A percentile compares a stretch with the other conserved stretches of the same genome.
Evolutionary conservation across 2,797 vertebrate species (phyloP).

Genomic region (Heterohyrax brucei): DNA sequence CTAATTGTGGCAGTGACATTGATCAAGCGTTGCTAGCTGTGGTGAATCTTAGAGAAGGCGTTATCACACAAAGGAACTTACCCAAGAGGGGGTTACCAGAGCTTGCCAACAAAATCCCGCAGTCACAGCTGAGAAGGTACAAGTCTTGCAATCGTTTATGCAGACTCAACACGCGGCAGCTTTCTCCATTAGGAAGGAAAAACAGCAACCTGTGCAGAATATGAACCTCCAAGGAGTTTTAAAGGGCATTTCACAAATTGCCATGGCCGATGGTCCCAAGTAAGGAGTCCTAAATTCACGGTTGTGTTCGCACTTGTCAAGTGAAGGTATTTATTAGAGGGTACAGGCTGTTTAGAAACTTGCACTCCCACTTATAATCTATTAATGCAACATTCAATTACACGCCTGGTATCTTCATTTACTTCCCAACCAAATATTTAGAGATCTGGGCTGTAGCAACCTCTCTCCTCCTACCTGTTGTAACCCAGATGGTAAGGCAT

Average conservation of each 20-base stretch:
- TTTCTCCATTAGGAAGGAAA: neutral
- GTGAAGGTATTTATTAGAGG: conserved; percentile 47
- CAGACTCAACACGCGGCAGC: neutral
- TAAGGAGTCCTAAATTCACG: neutral
- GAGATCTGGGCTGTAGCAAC: neutral
- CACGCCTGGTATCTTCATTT: conserved; percentile 14
- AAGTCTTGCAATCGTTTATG: neutral
- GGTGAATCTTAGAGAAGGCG: neutral
- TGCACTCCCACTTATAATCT: conserved; percentile 48
- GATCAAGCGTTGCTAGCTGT: neutral
- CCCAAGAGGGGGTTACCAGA: no score
- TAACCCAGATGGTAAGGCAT: neutral
- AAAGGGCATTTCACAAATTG: conserved; percentile 14
- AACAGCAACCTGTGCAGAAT: neutral
- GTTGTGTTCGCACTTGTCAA: conserved; percentile 3
- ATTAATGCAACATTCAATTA: conserved; percentile 63
- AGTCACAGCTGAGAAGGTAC: neutral
- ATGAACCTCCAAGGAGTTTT: conserved; percentile 26
- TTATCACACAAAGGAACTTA: neutral
- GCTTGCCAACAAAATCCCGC: neutral
- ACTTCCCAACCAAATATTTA: conserved; percentile 33
- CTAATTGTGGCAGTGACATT: neutral
- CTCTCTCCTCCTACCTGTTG: neutral
- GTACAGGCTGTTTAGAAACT: conserved; percentile 17
- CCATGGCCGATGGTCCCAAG: neutral